These are phyloP conservation scores for Notospermus geniculatus DNA, from an alignment of 1,140 invertebrate species.

Conservation along the genomic window DNA sequence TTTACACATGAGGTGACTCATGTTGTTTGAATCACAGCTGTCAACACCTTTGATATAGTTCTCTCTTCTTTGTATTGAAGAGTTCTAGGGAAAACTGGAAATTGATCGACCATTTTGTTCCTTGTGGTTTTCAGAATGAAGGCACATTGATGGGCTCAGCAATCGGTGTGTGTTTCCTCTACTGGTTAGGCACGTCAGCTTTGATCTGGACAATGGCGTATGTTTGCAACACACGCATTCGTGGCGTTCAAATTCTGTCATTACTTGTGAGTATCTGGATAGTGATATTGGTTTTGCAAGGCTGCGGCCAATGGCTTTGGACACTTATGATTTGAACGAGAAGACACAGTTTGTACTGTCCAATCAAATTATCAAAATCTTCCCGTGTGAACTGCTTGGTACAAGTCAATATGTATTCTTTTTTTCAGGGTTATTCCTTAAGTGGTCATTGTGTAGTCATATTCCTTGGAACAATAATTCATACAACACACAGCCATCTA, in stretches of 20 bases:
- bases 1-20: no score
- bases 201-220: constrained; percentile 51
- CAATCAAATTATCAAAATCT: not conserved
- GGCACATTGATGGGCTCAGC: constrained; percentile 58
- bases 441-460: constrained; percentile 55
- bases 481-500: constrained; percentile 53
- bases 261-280: constrained; percentile 44
- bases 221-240: constrained; percentile 51
- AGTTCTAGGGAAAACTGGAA: no score
- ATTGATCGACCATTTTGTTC: no score
- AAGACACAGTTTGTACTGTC: no score
- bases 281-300: not conserved
- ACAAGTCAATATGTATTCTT: not conserved
- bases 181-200: constrained; percentile 53
- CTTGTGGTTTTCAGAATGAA: constrained; percentile 52
- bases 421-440: constrained; percentile 54
- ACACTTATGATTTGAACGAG: no score
- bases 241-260: constrained; percentile 49
- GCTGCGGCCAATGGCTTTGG: no score
- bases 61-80: no score
- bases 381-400: not conserved
- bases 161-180: constrained; percentile 56
- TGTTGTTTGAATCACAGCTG: no score
- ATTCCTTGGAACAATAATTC: constrained; percentile 52
- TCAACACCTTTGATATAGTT: no score